phyloP scores from a whole-genome alignment of 2,888 invertebrate genomes.

The Ennomos quercinarius region DNA sequence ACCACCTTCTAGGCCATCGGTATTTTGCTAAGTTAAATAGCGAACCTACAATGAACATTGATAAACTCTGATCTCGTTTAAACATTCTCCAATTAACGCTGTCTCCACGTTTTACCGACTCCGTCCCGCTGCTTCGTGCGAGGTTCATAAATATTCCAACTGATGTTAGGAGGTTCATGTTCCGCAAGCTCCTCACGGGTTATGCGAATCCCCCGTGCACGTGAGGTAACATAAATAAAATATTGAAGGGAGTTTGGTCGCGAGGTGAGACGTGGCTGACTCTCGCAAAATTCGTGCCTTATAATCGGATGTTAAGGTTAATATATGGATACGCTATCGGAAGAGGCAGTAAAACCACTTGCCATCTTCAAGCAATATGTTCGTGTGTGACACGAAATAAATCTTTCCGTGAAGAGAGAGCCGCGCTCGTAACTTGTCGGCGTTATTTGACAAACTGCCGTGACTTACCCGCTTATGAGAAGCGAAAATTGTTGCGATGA shows the following conservation, averaged over 20 bases:
- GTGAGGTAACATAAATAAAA: slow-evolving; percentile 41
- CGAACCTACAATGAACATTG: slow-evolving; percentile 13
- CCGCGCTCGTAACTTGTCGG: slow-evolving; percentile 30
- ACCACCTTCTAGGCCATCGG: slow-evolving; percentile 41
- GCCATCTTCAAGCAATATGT: slow-evolving; percentile 39
- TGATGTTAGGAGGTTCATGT: slow-evolving; percentile 36
- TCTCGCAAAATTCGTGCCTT: slow-evolving; percentile 29
- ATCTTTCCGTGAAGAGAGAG: slow-evolving; percentile 42
- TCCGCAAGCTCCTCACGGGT: slow-evolving; percentile 36
- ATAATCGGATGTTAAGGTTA: slow-evolving; percentile 49
- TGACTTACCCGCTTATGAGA: slow-evolving; percentile 8
- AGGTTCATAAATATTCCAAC: slow-evolving; percentile 43
- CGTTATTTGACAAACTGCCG: slow-evolving; percentile 37
- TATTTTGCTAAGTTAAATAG: slow-evolving; percentile 35
- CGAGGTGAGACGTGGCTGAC: slow-evolving; percentile 26
- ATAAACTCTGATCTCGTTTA: slow-evolving; percentile 22
- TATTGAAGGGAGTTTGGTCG: slow-evolving; percentile 33
- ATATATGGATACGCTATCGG: slow-evolving; percentile 56
- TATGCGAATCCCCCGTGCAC: slow-evolving; percentile 28
- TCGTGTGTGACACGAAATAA: slow-evolving; percentile 48
- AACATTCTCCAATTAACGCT: slow-evolving; percentile 38
- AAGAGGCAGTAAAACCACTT: slow-evolving; percentile 54
- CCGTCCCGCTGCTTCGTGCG: slow-evolving; percentile 32
- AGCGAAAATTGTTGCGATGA: slow-evolving; percentile 8
- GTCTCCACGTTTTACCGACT: slow-evolving; percentile 34